These are phyloP conservation scores for Coturnix japonica DNA, from an alignment of 2,113 vertebrate species.

Conservation along the genomic window DNA sequence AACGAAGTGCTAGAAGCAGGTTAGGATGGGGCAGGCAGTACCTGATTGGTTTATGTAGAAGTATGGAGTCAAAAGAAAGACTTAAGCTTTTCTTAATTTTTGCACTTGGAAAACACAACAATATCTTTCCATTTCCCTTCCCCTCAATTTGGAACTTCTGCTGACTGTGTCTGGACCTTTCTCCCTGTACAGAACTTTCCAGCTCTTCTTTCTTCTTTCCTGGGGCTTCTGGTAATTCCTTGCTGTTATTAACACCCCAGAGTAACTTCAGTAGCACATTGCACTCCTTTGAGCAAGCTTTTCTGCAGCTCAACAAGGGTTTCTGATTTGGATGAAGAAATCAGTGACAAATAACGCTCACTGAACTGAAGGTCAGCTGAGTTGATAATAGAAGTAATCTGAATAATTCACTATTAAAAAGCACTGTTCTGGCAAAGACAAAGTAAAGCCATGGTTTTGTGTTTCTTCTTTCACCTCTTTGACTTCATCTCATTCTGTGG, in stretches of 20 bases:
- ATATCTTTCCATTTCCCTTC: background rate
- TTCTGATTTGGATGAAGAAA: background rate
- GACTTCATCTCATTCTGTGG: background rate
- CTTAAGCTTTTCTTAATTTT: background rate
- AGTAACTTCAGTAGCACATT: background rate
- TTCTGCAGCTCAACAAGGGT: background rate
- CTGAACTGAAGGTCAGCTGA: background rate
- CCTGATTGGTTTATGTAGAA: background rate
- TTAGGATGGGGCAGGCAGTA: background rate
- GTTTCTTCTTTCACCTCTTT: background rate
- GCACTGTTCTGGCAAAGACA: background rate
- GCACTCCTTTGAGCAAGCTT: background rate
- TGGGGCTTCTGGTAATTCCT: background rate
- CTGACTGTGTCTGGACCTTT: background rate
- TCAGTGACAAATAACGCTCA: background rate
- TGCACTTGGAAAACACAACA: background rate
- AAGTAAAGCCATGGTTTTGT: background rate
- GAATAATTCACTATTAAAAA: background rate
- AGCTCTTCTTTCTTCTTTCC: background rate
- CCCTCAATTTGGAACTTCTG: background rate
- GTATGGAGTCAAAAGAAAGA: background rate
- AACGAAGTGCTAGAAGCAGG: background rate
- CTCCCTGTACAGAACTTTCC: background rate
- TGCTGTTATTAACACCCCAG: background rate
- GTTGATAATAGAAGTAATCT: background rate